Evolutionary conservation across 2,888 invertebrate genomes (phyloP), one percentile per base, ranked within the genome.

Genomic region (Hirtodrosophila cameraria): DNA sequence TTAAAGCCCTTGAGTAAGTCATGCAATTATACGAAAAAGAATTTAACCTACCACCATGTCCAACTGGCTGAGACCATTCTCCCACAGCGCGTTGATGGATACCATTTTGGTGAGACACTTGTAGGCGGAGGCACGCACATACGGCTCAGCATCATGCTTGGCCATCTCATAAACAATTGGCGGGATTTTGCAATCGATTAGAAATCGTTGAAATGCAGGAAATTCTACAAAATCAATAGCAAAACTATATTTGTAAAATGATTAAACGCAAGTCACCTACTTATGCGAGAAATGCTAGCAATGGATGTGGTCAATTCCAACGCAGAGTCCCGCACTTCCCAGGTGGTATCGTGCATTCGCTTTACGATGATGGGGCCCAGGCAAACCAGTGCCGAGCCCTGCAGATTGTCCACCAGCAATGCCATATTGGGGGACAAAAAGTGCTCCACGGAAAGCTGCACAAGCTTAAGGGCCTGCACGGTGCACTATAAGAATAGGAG

Each of bases 241-340:
- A 18, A 7, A 1, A 16, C 6, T 6, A 15, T 4, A 25, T 30
- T 18, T 38, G 9, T 18, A 6, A 2, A 27, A 20, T 5, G 8
- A 12, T 18, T 20, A 13, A 28, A 20, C 23, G 12, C 0, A 1
- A 7, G 9, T 7, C 2, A 72, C 94, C 92, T 92, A 96, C 96
- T 95, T 62, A 93, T 91, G 87, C 93, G 93, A 0, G 95, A 94
- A 67, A 96, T 93, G 33, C 92, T 92, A 0, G 94, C 94, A 83
- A 95, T 94, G 0, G 94, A 94, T 35, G 93, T 93, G 5, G 96
- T 90, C 31, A 96, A 91, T 88, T 96, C 96, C 18, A 96, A 86
- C 0, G 95, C 94, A 3, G 94, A 94, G 76, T 96, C 96, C 30
- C 96, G 92, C 1, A 96, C 93, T 89, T 96, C 96, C 96, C 96